phyloP scores from a whole-genome alignment of 2,113 vertebrate species.

The Oncorhynchus mykiss region DNA sequence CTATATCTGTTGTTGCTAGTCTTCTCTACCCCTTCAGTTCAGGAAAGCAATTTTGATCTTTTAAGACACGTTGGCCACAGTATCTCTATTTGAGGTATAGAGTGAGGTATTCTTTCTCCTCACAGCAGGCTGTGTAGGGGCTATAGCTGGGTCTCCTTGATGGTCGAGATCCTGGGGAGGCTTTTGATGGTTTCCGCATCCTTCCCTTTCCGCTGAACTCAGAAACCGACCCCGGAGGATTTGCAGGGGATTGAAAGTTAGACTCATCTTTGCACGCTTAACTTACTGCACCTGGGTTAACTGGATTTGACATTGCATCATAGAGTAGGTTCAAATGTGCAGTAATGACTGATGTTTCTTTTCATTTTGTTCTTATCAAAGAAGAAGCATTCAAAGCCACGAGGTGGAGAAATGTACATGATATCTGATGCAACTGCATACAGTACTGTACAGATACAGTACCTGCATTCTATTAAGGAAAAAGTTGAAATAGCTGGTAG shows the following conservation, averaged over 20 bases:
- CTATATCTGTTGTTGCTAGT: too few relatives aligned
- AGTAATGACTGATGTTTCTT: neutral
- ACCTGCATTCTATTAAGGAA: neutral
- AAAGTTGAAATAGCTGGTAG: constrained; percentile 38
- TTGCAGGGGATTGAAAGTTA: neutral
- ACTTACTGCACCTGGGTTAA: neutral
- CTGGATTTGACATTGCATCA: neutral
- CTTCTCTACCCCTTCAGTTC: too few relatives aligned
- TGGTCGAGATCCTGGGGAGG: too few relatives aligned
- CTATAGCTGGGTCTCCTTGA: too few relatives aligned
- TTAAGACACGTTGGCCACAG: too few relatives aligned
- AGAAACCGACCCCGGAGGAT: neutral
- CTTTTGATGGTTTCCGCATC: too few relatives aligned
- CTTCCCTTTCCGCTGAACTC: neutral
- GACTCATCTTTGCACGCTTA: neutral
- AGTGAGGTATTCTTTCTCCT: too few relatives aligned
- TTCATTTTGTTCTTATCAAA: neutral
- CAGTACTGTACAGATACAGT: neutral
- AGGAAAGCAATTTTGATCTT: too few relatives aligned
- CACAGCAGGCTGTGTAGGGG: too few relatives aligned
- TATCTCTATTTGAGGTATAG: too few relatives aligned
- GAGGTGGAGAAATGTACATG: neutral
- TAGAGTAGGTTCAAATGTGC: neutral
- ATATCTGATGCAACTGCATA: neutral
- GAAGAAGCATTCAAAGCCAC: neutral